A percentile compares a stretch with the other conserved stretches of the same genome.
Evolutionary conservation across 2,888 invertebrate genomes (phyloP).

Genomic region (Melieria omissa): DNA sequence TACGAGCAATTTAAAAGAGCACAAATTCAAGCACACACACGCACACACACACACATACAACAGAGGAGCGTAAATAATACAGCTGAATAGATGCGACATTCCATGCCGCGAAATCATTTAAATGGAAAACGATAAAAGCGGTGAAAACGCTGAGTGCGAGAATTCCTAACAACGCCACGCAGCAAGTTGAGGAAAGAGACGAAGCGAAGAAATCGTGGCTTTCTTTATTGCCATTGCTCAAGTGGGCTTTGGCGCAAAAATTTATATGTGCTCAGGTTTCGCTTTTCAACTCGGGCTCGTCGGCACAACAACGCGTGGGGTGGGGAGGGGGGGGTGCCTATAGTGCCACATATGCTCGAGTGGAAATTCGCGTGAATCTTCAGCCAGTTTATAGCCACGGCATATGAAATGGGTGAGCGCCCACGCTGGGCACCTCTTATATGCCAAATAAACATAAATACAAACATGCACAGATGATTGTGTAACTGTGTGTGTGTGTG

Average conservation of each 20-base stretch:
- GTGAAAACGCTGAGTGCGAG: neutral
- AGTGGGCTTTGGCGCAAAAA: neutral
- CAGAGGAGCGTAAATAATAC: too few relatives aligned
- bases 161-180: too few relatives aligned
- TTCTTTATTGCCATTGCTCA: conserved; percentile 10
- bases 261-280: neutral
- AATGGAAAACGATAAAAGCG: conserved; percentile 11
- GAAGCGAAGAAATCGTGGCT: neutral
- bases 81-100: too few relatives aligned
- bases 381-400: neutral
- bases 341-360: neutral
- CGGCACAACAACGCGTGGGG: neutral
- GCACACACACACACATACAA: neutral
- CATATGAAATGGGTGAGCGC: neutral
- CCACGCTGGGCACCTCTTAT: neutral
- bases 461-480: neutral
- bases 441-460: neutral
- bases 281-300: neutral
- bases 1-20: neutral
- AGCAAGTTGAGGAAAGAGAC: too few relatives aligned
- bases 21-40: neutral
- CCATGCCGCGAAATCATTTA: neutral
- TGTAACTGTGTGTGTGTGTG: neutral
- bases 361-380: neutral
- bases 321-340: neutral